phyloP scores from a whole-genome alignment of 2,797 vertebrate species.

The Pogoniulus pusillus region DNA sequence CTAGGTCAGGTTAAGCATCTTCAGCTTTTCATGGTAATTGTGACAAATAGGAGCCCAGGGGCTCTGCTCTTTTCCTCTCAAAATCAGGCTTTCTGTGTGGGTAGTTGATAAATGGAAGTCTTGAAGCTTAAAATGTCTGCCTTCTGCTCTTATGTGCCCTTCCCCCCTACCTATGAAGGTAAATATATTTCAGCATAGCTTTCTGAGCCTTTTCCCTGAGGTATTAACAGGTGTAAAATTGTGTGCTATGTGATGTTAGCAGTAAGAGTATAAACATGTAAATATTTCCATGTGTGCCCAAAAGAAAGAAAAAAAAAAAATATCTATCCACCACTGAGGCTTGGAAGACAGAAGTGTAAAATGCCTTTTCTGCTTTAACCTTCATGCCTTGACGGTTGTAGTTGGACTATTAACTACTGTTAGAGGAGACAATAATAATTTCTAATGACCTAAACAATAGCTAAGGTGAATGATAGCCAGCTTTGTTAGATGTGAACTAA shows the following conservation, averaged over 20 bases:
- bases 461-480: neutral
- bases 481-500: neutral
- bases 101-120: constrained; percentile 19
- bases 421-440: neutral
- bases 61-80: neutral
- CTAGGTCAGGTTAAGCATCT: neutral
- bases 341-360: neutral
- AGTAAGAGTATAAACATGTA: neutral
- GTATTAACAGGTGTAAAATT: neutral
- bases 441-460: neutral
- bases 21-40: constrained; percentile 12
- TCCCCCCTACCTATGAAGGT: neutral
- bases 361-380: neutral
- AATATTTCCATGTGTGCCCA: neutral
- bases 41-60: constrained; percentile 31
- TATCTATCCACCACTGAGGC: neutral
- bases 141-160: neutral
- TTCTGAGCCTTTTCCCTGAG: neutral
- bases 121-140: neutral
- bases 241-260: neutral
- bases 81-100: neutral
- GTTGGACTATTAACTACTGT: neutral
- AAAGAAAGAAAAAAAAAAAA: neutral
- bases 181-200: neutral
- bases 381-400: neutral